Conservation (phyloP, 2,113 vertebrate genomes). For the Sinocyclocheilus anshuiensis region DNA sequence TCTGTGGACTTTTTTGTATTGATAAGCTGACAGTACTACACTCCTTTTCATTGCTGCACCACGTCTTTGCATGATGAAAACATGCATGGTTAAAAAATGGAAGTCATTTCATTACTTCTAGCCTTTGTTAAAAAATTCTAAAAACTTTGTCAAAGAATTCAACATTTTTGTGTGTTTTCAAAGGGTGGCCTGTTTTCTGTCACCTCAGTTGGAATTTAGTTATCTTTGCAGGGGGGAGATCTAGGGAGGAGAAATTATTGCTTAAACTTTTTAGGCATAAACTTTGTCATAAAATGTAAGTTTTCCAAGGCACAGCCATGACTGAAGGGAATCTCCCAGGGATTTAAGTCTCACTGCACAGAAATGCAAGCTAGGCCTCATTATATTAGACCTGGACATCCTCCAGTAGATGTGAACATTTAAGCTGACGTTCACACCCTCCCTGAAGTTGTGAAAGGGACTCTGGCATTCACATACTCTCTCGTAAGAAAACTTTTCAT, state of each 20-base stretch:
- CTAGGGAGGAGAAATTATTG: background rate
- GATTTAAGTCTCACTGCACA: background rate
- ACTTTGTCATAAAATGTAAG: background rate
- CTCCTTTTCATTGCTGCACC: background rate
- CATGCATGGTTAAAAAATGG: background rate
- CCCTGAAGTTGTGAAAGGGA: background rate
- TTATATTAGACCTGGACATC: slow-evolving; percentile 28
- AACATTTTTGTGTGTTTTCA: background rate
- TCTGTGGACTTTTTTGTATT: too few species aligned
- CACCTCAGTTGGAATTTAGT: background rate
- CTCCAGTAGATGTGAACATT: slow-evolving; percentile 8
- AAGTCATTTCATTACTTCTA: background rate
- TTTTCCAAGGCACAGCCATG: background rate
- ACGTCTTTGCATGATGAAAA: background rate
- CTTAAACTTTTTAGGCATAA: background rate
- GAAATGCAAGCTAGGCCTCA: slow-evolving; percentile 19
- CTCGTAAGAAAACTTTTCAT: slow-evolving; percentile 14
- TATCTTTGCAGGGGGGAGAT: background rate
- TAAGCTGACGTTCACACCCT: background rate
- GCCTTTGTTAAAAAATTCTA: background rate
- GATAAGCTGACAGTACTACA: too few species aligned
- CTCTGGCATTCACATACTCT: background rate
- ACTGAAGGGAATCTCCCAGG: slow-evolving; percentile 2
- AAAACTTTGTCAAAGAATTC: background rate
- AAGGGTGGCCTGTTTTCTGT: slow-evolving; percentile 15